These are phyloP conservation scores for Zygothrica quintamaculata DNA, from an alignment of 2,888 invertebrate species.

Conservation along the genomic window DNA sequence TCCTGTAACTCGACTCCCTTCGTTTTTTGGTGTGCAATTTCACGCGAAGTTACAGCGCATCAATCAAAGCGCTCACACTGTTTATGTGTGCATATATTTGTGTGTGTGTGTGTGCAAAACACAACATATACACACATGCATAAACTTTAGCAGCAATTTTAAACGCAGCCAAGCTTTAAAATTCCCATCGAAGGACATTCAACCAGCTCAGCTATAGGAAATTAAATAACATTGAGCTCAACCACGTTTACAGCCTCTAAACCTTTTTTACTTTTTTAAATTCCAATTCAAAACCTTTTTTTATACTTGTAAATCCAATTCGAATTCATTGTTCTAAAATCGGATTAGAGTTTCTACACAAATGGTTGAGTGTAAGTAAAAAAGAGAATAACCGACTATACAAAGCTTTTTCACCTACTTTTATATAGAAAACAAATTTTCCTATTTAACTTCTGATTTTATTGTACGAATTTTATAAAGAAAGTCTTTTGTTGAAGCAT, in stretches of 20 bases:
- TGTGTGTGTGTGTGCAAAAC: constrained; percentile 2
- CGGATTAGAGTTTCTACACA: too few species aligned
- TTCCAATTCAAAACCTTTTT: background rate
- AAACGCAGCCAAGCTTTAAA: background rate
- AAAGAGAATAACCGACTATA: too few species aligned
- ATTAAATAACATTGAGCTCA: background rate
- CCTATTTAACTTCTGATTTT: too few species aligned
- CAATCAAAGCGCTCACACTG: constrained; percentile 64
- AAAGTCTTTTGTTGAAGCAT: too few species aligned
- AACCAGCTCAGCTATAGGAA: background rate
- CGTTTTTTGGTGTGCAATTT: constrained; percentile 71
- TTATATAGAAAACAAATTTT: too few species aligned
- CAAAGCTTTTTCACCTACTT: too few species aligned
- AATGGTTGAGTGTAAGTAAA: too few species aligned
- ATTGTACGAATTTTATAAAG: too few species aligned
- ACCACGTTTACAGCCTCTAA: background rate
- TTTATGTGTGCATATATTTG: constrained; percentile 9
- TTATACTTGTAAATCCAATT: too few species aligned
- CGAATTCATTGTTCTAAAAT: too few species aligned
- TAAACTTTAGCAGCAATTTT: constrained; percentile 6
- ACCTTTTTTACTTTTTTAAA: background rate
- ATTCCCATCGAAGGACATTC: background rate
- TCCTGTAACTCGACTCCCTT: background rate
- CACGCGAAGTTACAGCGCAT: constrained; percentile 73
- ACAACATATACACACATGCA: constrained; percentile 13